Percentiles rank a stretch among this genome's conserved stretches.
Conservation (phyloP, 2,113 vertebrate genomes). For the Podarcis raffonei region DNA sequence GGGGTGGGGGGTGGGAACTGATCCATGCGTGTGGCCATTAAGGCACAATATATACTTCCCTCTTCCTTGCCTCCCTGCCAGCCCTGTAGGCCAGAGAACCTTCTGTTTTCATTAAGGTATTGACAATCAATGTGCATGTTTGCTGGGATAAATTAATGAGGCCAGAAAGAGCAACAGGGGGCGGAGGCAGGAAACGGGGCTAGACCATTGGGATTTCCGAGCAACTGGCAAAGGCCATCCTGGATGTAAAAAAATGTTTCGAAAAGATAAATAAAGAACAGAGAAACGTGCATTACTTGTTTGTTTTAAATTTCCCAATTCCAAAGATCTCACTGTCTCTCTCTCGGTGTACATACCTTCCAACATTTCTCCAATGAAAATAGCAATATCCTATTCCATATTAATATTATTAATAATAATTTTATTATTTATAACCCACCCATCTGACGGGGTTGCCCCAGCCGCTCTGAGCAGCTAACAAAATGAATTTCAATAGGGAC, state of each 20-base stretch:
- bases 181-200: not conserved
- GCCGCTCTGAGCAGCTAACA: no score
- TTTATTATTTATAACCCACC: no score
- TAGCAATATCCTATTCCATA: no score
- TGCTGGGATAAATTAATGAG: slow-evolving; percentile 45
- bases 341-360: not conserved
- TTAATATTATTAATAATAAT: no score
- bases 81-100: slow-evolving; percentile 37
- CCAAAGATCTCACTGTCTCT: not conserved
- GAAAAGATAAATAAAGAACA: not conserved
- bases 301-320: not conserved
- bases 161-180: slow-evolving; percentile 45
- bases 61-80: not conserved
- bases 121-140: slow-evolving; percentile 60
- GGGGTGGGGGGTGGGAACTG: slow-evolving; percentile 43
- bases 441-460: no score
- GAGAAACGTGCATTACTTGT: no score
- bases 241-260: not conserved
- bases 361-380: no score
- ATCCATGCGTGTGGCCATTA: slow-evolving; percentile 33
- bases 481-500: no score
- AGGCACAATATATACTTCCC: slow-evolving; percentile 30
- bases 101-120: slow-evolving; percentile 53
- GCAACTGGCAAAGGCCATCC: slow-evolving; percentile 18
- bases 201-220: not conserved